These are phyloP conservation scores for Hoplias malabaricus DNA, from an alignment of 2,113 vertebrate species.

Conservation along the genomic window DNA sequence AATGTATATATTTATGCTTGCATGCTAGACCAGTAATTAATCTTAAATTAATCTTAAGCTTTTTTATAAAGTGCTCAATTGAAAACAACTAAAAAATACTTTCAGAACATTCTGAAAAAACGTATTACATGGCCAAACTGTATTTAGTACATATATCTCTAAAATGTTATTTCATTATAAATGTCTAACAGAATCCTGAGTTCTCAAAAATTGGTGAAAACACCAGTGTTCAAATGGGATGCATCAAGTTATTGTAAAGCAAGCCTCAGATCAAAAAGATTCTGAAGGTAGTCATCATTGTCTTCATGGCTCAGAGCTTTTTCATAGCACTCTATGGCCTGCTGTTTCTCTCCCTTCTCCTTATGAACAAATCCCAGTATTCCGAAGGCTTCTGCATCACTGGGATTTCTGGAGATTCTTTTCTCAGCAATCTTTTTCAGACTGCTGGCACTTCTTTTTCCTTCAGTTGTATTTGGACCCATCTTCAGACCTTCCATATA, in stretches of 20 bases:
- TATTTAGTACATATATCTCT: too few relatives aligned
- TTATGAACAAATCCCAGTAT: slow-evolving; percentile 49
- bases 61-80: too few relatives aligned
- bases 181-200: too few relatives aligned
- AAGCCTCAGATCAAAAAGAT: slow-evolving; percentile 50
- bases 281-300: slow-evolving; percentile 25
- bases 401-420: not conserved
- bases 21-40: too few relatives aligned
- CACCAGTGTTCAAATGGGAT: too few relatives aligned
- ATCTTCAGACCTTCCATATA: slow-evolving; percentile 35
- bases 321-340: slow-evolving; percentile 50
- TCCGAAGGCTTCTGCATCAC: slow-evolving; percentile 46
- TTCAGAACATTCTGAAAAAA: too few relatives aligned
- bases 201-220: too few relatives aligned
- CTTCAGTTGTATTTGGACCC: not conserved
- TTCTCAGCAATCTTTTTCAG: slow-evolving; percentile 35
- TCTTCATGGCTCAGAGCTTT: slow-evolving; percentile 31
- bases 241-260: slow-evolving; percentile 20
- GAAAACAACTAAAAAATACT: too few relatives aligned
- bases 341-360: slow-evolving; percentile 23
- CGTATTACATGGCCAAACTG: too few relatives aligned
- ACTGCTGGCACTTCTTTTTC: not conserved
- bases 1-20: too few relatives aligned
- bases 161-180: too few relatives aligned
- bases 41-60: too few relatives aligned